Evolutionary conservation across 37 sponge, comb jelly and placozoan genomes (phyloP).

Genomic region (Mnemiopsis leidyi): DNA sequence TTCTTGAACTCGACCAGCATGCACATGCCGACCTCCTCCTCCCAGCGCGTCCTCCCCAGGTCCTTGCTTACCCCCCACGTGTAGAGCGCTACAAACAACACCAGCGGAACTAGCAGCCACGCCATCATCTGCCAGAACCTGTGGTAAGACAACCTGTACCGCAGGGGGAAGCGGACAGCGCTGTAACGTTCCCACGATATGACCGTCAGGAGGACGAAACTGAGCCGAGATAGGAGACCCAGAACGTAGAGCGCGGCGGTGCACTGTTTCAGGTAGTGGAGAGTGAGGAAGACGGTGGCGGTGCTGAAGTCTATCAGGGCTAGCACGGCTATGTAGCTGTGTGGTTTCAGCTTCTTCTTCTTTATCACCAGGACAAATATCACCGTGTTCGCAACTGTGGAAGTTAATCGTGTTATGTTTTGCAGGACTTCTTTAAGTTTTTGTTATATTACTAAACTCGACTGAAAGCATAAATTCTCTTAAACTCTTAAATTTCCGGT

Average conservation of each 20-base stretch:
- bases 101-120: background rate
- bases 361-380: background rate
- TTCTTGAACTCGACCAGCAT: background rate
- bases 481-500: too few species aligned
- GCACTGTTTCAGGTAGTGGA: background rate
- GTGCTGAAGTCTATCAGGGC: background rate
- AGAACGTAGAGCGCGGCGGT: conserved; percentile 17
- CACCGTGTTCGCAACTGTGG: background rate
- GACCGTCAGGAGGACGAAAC: background rate
- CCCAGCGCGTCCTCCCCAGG: background rate
- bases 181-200: conserved; percentile 15
- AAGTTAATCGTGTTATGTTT: too few species aligned
- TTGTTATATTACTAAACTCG: too few species aligned
- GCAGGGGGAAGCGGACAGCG: background rate
- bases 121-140: conserved; percentile 22
- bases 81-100: background rate
- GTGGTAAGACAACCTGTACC: background rate
- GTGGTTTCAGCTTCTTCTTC: background rate
- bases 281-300: background rate
- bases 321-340: conserved; percentile 30
- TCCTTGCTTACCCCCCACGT: background rate
- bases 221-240: background rate
- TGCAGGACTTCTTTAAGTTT: too few species aligned
- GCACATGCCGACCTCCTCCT: conserved; percentile 17
- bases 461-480: too few species aligned